These are phyloP conservation scores for Pogonognathellus flavescens DNA, from an alignment of 1,140 invertebrate species.

Conservation along the genomic window DNA sequence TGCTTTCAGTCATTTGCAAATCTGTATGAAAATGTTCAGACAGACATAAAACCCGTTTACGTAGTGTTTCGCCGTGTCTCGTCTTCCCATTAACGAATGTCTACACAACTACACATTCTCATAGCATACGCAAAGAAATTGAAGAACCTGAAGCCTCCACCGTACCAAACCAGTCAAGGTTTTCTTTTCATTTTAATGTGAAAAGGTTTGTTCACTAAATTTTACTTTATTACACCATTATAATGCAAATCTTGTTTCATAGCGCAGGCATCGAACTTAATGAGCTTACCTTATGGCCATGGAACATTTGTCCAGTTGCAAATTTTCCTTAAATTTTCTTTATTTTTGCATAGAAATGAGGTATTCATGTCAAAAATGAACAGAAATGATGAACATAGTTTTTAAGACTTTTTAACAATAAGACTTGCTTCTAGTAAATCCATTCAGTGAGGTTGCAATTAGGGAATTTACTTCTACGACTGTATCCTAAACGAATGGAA, in stretches of 20 bases:
- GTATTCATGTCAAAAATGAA: conserved; percentile 17
- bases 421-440: too few species aligned
- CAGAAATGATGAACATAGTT: not conserved
- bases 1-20: too few species aligned
- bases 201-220: conserved; percentile 9
- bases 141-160: not conserved
- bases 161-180: conserved; percentile 20
- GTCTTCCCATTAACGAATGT: too few species aligned
- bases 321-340: conserved; percentile 5
- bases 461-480: not conserved
- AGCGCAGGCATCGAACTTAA: not conserved
- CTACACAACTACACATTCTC: not conserved
- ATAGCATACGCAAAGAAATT: not conserved
- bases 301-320: not conserved
- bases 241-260: not conserved
- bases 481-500: not conserved
- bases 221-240: conserved; percentile 5
- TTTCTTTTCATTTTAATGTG: conserved; percentile 4
- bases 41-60: not conserved
- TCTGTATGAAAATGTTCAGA: too few species aligned
- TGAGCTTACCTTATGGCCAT: not conserved
- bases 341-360: conserved; percentile 37
- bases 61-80: too few species aligned
- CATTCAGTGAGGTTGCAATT: conserved; percentile 2
- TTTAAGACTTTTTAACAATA: not conserved